Base-by-base conservation (phyloP, 2,113 vertebrate genomes). In the Garra rufa region DNA sequence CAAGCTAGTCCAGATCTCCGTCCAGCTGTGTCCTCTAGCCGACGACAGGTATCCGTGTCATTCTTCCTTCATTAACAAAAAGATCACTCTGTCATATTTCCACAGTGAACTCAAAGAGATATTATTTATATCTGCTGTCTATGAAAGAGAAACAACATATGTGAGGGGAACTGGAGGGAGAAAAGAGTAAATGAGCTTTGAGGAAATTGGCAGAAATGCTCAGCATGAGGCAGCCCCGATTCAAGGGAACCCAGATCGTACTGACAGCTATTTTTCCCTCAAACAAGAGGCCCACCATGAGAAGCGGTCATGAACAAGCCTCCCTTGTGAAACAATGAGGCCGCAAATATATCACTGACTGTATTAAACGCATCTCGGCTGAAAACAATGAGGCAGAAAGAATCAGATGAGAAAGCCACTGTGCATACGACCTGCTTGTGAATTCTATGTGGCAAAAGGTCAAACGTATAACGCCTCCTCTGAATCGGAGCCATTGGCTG, bases 11-110 rank as follows among this genome's bases (percentile, higher is more conserved):
- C 59, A 79, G 81, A 69, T 30, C 48, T 50, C 41, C 6, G n/a
- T 70, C 84, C 84, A 88, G 84, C 69, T 88, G 87, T 34, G 84
- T 52, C 81, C 48, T 65, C 48, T 55, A 55, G 76, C 70, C 5
- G 59, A 81, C 30, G 77, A 81, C 84, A 83, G 30, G 73, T 73
- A 84, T 28, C 55, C 24, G 11, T 77, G 69, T 76, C 24, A 57
- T 61, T 63, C 34, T 43, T 70, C 50, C 34, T 61, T n/a, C 17
- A 73, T 79, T 43, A 46, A n/a, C 19, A 65, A 43, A 84, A 43
- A 79, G 26, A 61, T 71, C 38, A 50, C 61, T 30, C 50, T 17
- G 0, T 52, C 1, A 52, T 19, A 52, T 52, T 52, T 52, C 81
- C 43, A 34, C 13, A 21, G n/a, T 57, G 74, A 73, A 44, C 34